These are phyloP conservation scores for Sialis lutaria DNA, from an alignment of 2,888 invertebrate genomes.

Conservation along the genomic window DNA sequence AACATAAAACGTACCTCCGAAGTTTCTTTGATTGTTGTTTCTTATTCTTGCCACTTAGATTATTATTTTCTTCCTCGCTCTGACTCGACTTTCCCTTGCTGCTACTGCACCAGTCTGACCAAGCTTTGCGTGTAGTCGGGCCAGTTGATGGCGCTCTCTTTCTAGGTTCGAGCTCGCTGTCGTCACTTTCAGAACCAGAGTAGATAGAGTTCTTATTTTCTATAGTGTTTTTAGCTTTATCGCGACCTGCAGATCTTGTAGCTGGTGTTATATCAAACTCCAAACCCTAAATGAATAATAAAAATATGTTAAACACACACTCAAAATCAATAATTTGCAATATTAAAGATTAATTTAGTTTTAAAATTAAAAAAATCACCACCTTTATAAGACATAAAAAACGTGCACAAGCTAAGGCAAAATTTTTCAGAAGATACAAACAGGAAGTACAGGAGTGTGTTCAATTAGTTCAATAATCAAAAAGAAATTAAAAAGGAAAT, in stretches of 20 bases:
- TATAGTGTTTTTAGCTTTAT: not conserved
- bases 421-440: too few relatives aligned
- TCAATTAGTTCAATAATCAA: too few relatives aligned
- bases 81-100: constrained; percentile 42
- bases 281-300: not conserved
- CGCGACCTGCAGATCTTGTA: not conserved
- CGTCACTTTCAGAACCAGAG: constrained; percentile 23
- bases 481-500: too few relatives aligned
- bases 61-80: constrained; percentile 38
- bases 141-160: constrained; percentile 21
- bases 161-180: constrained; percentile 13
- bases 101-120: constrained; percentile 53
- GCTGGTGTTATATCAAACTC: not conserved
- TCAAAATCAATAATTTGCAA: too few relatives aligned
- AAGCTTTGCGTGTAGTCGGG: constrained; percentile 54
- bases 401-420: too few relatives aligned
- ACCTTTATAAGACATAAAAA: too few relatives aligned
- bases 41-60: constrained; percentile 17
- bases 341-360: too few relatives aligned
- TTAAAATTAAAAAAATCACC: too few relatives aligned
- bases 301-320: not conserved
- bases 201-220: constrained; percentile 9
- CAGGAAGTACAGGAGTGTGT: too few relatives aligned
- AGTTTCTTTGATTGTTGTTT: constrained; percentile 27
- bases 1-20: constrained; percentile 12